Evolutionary conservation across 2,113 vertebrate genomes (phyloP), one percentile per base, ranked within the genome.

Genomic region (Sminthopsis crassicaudata): DNA sequence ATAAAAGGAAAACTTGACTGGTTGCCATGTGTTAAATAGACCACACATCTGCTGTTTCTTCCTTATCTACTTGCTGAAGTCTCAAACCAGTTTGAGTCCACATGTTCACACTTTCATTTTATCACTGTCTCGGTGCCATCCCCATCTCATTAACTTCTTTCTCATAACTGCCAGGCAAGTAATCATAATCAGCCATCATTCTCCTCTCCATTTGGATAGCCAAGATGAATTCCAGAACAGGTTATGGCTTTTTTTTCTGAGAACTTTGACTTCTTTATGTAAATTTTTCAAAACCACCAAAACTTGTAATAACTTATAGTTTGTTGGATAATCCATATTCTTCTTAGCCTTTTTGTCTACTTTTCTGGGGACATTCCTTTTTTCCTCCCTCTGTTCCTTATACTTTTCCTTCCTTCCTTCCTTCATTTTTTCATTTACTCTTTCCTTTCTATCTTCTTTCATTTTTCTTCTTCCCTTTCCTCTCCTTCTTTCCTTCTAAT

Each of bases 401-500:
- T 14, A 30, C 10, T 30, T 23, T 67, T 67, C 30, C 5, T 16
- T 67, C 14, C 4, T 67, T 30, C 57, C 10, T 3, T 30, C 57
- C 9, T 57, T 27, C 2, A 9, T 57, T 57, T 9, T 57, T 27
- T 57, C 25, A 96, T 97, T 97, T 95, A 97, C 96, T 55, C 24
- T 55, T 25, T 22, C 24, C 55, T 57, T 27, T 27, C 55, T 26
- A 8, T 2, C 1, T 57, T 8, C 3, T 23, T 53, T 53, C 22
- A 2, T 57, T 57, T 57, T 27, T 57, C 27, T 60, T 3, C 27
- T 60, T 60, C 11, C 10, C 30, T 4, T 30, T 36, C 12, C 30
- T 11, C 3, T 30, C 0, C 6, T 8, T 60, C 12, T 12, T 60
- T 30, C 2, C 57, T 60, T 30, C 48, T 48, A 50, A 50, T 50